Conservation (phyloP, 2,113 vertebrate species). For the Piprites chloris region DNA sequence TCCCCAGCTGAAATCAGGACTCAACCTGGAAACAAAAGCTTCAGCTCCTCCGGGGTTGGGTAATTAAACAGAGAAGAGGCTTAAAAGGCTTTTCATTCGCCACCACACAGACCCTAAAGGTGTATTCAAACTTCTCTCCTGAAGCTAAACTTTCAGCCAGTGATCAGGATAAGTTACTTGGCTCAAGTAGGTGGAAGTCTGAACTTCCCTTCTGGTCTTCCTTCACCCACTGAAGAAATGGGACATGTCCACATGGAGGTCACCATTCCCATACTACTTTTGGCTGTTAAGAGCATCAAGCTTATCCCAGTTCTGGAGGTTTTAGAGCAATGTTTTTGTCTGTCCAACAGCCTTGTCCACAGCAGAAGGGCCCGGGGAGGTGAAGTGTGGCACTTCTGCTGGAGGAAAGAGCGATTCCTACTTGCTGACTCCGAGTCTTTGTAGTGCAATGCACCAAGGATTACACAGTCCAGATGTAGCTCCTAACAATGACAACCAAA, state of each 20-base stretch:
- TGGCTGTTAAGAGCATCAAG: not conserved
- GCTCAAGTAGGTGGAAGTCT: not conserved
- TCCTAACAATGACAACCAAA: slow-evolving; percentile 37
- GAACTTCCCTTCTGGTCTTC: not conserved
- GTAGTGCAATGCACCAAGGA: not conserved
- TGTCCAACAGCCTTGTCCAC: not conserved
- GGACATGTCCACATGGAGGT: not conserved
- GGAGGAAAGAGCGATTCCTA: not conserved
- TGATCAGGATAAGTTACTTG: not conserved
- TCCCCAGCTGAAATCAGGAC: not conserved
- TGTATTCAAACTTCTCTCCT: not conserved
- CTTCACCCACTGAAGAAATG: not conserved
- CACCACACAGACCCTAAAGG: not conserved
- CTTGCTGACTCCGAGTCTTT: not conserved
- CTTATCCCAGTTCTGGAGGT: not conserved
- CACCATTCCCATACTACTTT: not conserved
- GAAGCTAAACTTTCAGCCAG: not conserved
- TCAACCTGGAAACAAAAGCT: slow-evolving; percentile 34
- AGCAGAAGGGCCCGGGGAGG: not conserved
- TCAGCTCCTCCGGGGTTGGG: not conserved
- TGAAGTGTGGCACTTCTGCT: not conserved
- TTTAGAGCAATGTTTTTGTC: not conserved
- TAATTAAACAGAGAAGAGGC: slow-evolving; percentile 26
- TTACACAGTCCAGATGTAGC: slow-evolving; percentile 33
- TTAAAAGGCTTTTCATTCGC: not conserved